Base-by-base conservation (phyloP, 2,113 vertebrate species). In the Lynx canadensis region DNA sequence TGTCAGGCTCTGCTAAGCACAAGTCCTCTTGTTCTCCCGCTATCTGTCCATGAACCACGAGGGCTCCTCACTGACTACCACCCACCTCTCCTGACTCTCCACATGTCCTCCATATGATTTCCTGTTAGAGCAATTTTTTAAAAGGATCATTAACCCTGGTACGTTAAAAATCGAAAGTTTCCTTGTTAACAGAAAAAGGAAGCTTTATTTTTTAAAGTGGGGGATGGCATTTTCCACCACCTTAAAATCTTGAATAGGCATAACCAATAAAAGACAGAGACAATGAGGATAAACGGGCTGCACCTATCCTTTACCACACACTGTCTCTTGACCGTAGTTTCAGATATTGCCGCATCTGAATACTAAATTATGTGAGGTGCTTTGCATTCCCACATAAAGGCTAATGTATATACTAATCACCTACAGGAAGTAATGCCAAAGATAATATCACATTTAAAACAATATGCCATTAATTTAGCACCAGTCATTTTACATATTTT, bases 21-120 rank as follows among this genome's bases (percentile, higher is more conserved):
- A 89, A 73, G 95, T 88, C 90, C 83, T 97, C 96, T 96, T 94
- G 33, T 68, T 97, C 96, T 97, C 33, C 76, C 95, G 60, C 97
- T 98, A 84, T 98, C 84, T 96, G 63, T 71, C 36, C 14, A 55
- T 95, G 97, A 98, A 52, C 19, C 3, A 3, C 9, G 81, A 96
- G 36, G 48, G 74, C 79, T 95, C 97, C 89, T 97, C 65, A 65
- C 1, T 94, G 93, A 98, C 86, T 31, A 88, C 63, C 63, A 29
- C 83, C 92, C 89, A 81, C 23, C 41, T 90, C 57, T 95, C 89
- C 74, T 94, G 36, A 41, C 45, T 97, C 97, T 83, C 84, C 79
- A 29, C 68, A 95, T 25, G 79, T 12, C 88, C 52, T 74, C 27
- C 36, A 5, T 80, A 36, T 60, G 36, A 96, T 97, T 97, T 95